A percentile compares a stretch with the other conserved stretches of the same genome.
Conservation (phyloP, 1,140 invertebrate species). For the Epicauta chinensis region DNA sequence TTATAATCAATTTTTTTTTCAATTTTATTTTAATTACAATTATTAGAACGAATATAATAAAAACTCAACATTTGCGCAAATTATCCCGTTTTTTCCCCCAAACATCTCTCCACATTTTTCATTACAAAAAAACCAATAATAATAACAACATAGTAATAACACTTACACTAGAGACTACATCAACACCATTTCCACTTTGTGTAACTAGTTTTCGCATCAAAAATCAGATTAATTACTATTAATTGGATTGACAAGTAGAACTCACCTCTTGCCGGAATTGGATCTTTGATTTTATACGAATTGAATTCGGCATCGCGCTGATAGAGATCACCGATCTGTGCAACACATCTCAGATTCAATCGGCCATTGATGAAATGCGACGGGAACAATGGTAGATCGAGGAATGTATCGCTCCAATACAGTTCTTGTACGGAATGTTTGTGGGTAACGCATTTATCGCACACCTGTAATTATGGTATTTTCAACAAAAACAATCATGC, state of each 20-base stretch:
- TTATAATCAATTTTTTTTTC: constrained; percentile 4
- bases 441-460: constrained; percentile 40
- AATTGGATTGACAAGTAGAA: neutral
- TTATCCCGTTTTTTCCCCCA: no score
- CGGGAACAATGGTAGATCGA: constrained; percentile 37
- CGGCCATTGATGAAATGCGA: constrained; percentile 42
- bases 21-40: neutral
- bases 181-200: constrained; percentile 11
- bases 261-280: constrained; percentile 53
- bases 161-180: constrained; percentile 7
- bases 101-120: neutral
- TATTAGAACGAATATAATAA: constrained; percentile 8
- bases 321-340: constrained; percentile 50
- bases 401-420: constrained; percentile 35
- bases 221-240: no score
- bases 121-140: constrained; percentile 7
- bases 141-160: constrained; percentile 8
- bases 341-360: constrained; percentile 49
- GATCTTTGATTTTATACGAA: constrained; percentile 49
- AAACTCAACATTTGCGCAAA: constrained; percentile 1
- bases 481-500: constrained; percentile 8
- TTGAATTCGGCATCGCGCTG: constrained; percentile 48
- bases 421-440: constrained; percentile 31
- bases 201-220: constrained; percentile 11
- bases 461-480: constrained; percentile 39